A percentile compares a stretch with the other conserved stretches of the same genome.
Evolutionary conservation across 1,140 invertebrate species (phyloP).

Genomic region (Apis mellifera): Amel_HAv3.1 CM009932.2:4820501-4821000

Average conservation of each 20-base stretch:
- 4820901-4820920: background rate
- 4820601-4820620: background rate
- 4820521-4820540: background rate
- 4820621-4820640: too few species aligned
- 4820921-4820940: conserved; percentile 10
- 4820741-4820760: background rate
- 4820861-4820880: background rate
- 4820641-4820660: too few species aligned
- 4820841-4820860: conserved; percentile 11
- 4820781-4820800: background rate
- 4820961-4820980: background rate
- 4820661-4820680: too few species aligned
- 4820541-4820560: conserved; percentile 27
- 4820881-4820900: background rate
- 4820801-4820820: conserved; percentile 7
- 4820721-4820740: too few species aligned
- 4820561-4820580: background rate
- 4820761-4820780: background rate
- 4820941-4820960: conserved; percentile 58
- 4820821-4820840: conserved; percentile 36
- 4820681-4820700: background rate
- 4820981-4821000: conserved; percentile 82
- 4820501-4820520: background rate
- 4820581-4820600: background rate
- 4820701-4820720: background rate